These are phyloP conservation scores for Cephus runcator DNA, from an alignment of 2,888 invertebrate genomes.

Conservation along the genomic window DNA sequence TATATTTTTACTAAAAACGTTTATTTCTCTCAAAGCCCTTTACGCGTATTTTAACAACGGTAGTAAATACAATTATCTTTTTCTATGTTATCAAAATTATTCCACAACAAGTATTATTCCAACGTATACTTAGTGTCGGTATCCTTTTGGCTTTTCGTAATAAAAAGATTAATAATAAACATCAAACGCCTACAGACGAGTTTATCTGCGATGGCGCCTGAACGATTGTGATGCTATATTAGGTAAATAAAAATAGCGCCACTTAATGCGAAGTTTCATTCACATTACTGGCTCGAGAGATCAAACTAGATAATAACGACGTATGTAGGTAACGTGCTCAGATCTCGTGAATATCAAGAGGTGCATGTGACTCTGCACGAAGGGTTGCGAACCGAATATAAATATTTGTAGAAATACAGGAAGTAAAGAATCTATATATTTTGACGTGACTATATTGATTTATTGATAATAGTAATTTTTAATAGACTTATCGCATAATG, in stretches of 20 bases:
- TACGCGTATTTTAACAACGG: not conserved
- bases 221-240: not conserved
- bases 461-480: not conserved
- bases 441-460: not conserved
- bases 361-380: not conserved
- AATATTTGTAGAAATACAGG: not conserved
- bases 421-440: not conserved
- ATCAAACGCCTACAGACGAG: not conserved
- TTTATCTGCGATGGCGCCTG: not conserved
- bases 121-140: not conserved
- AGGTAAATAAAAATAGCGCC: not conserved
- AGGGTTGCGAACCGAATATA: not conserved
- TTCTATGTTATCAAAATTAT: not conserved
- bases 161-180: constrained; percentile 3
- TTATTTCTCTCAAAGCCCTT: not conserved
- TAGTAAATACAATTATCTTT: not conserved
- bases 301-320: not conserved
- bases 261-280: not conserved
- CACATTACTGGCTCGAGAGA: not conserved
- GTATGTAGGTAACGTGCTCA: not conserved
- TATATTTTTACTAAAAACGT: not conserved
- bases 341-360: not conserved
- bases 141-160: not conserved
- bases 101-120: not conserved
- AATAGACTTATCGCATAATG: not conserved